These are phyloP conservation scores for Priocnemis perturbator DNA, from an alignment of 2,888 invertebrate species.

Conservation along the genomic window DNA sequence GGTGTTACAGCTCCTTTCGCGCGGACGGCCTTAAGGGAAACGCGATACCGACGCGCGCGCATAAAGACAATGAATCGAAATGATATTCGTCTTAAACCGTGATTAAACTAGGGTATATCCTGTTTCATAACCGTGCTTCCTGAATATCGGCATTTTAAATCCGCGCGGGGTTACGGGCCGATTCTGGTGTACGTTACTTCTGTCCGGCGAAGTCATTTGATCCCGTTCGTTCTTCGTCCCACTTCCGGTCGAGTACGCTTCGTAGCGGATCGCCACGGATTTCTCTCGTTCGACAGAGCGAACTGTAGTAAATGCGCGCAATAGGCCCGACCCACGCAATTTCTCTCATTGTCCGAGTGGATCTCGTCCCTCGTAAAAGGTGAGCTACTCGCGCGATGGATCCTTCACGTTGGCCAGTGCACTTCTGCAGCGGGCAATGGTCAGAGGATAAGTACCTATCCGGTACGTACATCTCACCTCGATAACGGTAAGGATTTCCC, in stretches of 20 bases:
- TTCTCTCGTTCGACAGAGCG: background rate
- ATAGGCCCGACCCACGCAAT: constrained; percentile 34
- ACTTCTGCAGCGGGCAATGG: constrained; percentile 22
- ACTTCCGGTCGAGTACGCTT: background rate
- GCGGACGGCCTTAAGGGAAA: background rate
- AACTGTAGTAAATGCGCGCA: constrained; percentile 6
- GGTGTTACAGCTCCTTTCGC: background rate
- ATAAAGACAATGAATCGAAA: too few relatives aligned
- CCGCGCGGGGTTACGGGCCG: too few relatives aligned
- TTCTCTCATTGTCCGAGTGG: constrained; percentile 27
- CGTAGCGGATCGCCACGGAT: too few relatives aligned
- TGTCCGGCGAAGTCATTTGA: background rate
- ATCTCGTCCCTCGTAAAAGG: constrained; percentile 35
- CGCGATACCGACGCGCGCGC: too few relatives aligned
- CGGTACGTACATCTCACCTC: constrained; percentile 37
- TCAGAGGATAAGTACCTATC: constrained; percentile 37
- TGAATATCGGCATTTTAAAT: too few relatives aligned
- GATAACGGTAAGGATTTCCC: constrained; percentile 53
- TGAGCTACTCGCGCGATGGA: constrained; percentile 11
- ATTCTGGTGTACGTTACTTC: too few relatives aligned
- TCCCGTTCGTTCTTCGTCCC: constrained; percentile 6
- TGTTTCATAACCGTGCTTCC: too few relatives aligned
- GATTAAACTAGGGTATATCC: too few relatives aligned
- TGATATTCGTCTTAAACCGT: too few relatives aligned
- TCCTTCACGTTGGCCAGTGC: background rate